A percentile compares a stretch with the other conserved stretches of the same genome.
phyloP scores from a whole-genome alignment of 2,113 vertebrate genomes.

The Hipposideros armiger region DNA sequence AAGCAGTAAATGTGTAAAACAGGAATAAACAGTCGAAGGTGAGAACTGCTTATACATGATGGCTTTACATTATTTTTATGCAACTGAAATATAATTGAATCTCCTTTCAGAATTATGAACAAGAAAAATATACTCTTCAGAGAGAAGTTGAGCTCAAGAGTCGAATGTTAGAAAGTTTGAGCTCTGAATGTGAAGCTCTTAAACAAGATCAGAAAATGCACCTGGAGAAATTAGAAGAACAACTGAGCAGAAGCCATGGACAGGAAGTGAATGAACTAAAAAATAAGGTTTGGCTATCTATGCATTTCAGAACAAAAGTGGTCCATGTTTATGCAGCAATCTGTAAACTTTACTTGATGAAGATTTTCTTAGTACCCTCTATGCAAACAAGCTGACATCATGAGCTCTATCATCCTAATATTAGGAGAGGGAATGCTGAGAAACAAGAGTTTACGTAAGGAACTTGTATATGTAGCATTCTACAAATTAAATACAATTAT shows the following conservation, averaged over 20 bases:
- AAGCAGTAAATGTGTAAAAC: constrained; percentile 10
- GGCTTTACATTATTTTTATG: constrained; percentile 5
- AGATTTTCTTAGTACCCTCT: background rate
- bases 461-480: background rate
- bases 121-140: constrained; percentile 95
- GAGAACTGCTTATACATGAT: constrained; percentile 34
- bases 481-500: background rate
- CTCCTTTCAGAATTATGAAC: constrained; percentile 89
- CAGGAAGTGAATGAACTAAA: constrained; percentile 90
- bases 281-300: constrained; percentile 91
- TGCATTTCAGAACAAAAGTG: background rate
- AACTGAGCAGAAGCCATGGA: constrained; percentile 89
- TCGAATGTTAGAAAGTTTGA: constrained; percentile 93
- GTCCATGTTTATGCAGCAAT: background rate
- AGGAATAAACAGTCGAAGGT: constrained; percentile 30
- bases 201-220: constrained; percentile 92
- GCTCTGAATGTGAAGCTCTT: constrained; percentile 92
- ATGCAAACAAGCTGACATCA: background rate
- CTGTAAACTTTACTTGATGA: background rate
- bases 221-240: constrained; percentile 90
- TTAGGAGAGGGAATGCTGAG: background rate
- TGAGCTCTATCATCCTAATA: background rate
- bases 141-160: constrained; percentile 94
- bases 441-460: background rate
- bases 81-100: constrained; percentile 50